Percentiles rank a stretch among this genome's conserved stretches.
phyloP scores from a whole-genome alignment of 2,113 vertebrate genomes.

The Phyllopteryx taeniolatus region DNA sequence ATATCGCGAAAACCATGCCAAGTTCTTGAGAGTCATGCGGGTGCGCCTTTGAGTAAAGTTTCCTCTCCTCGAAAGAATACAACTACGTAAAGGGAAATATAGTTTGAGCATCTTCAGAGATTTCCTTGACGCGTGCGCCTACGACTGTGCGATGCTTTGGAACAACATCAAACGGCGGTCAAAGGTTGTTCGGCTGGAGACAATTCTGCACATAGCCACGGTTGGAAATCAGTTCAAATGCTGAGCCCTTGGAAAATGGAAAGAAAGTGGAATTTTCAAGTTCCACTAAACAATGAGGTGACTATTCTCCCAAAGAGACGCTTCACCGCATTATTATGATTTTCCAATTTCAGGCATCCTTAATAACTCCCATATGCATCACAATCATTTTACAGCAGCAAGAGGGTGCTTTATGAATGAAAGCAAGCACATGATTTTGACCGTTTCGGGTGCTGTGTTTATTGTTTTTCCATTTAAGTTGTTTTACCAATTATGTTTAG shows the following conservation, averaged over 20 bases:
- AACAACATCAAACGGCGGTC: constrained; percentile 36
- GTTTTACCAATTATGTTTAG: constrained; percentile 8
- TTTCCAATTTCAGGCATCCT: constrained; percentile 46
- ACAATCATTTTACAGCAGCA: constrained; percentile 34
- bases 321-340: constrained; percentile 35
- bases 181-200: constrained; percentile 41
- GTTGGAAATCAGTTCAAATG: constrained; percentile 43
- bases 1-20: neutral
- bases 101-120: constrained; percentile 23
- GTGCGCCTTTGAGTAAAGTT: neutral
- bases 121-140: constrained; percentile 23
- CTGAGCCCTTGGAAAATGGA: constrained; percentile 37
- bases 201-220: constrained; percentile 49
- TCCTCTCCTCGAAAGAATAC: constrained; percentile 19
- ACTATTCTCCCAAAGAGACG: constrained; percentile 36
- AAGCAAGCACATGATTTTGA: constrained; percentile 33
- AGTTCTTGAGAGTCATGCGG: neutral
- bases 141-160: constrained; percentile 31
- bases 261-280: constrained; percentile 17
- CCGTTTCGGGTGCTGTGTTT: constrained; percentile 1
- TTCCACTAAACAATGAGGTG: constrained; percentile 50
- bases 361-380: constrained; percentile 53
- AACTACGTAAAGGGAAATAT: constrained; percentile 36
- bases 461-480: constrained; percentile 9
- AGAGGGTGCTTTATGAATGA: constrained; percentile 14